phyloP scores from a whole-genome alignment of 2,113 vertebrate species.

The Lagopus muta region DNA sequence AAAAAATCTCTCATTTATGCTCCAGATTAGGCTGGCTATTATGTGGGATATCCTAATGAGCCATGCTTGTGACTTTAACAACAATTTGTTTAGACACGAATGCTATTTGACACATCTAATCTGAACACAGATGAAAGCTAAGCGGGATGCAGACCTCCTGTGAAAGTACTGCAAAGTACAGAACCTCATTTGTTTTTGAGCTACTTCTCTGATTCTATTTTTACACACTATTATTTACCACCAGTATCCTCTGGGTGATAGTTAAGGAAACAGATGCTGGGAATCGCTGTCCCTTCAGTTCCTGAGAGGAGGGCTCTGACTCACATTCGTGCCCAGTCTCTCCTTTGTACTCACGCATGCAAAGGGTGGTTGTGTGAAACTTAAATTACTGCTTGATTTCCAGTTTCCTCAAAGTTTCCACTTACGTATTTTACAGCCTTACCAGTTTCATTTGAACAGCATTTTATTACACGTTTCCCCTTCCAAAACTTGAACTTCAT shows the following conservation, averaged over 20 bases:
- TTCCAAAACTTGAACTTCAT: constrained; percentile 80
- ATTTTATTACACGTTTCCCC: constrained; percentile 78
- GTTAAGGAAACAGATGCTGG: constrained; percentile 98
- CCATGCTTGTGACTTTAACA: constrained; percentile 26
- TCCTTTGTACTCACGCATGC: constrained; percentile 91
- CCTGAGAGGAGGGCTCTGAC: constrained; percentile 88
- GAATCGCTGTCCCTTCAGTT: constrained; percentile 91
- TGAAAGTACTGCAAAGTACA: constrained; percentile 36
- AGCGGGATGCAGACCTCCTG: neutral
- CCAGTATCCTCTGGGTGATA: constrained; percentile 89
- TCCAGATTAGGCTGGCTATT: neutral
- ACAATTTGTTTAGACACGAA: constrained; percentile 25
- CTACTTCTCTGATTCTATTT: constrained; percentile 87
- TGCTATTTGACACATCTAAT: constrained; percentile 6
- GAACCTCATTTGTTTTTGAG: constrained; percentile 70
- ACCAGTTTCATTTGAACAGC: constrained; percentile 77
- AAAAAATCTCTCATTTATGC: neutral
- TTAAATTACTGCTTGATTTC: constrained; percentile 87
- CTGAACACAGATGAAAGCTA: constrained; percentile 37
- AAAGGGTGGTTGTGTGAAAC: constrained; percentile 85
- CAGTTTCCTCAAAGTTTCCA: constrained; percentile 96
- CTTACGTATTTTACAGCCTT: constrained; percentile 89
- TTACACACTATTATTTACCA: constrained; percentile 90
- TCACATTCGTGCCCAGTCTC: constrained; percentile 80
- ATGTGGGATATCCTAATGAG: constrained; percentile 4